Percentiles rank a stretch among this genome's conserved stretches.
These are phyloP conservation scores for Geotrupes spiniger DNA, from an alignment of 2,888 invertebrate genomes.

Conservation along the genomic window DNA sequence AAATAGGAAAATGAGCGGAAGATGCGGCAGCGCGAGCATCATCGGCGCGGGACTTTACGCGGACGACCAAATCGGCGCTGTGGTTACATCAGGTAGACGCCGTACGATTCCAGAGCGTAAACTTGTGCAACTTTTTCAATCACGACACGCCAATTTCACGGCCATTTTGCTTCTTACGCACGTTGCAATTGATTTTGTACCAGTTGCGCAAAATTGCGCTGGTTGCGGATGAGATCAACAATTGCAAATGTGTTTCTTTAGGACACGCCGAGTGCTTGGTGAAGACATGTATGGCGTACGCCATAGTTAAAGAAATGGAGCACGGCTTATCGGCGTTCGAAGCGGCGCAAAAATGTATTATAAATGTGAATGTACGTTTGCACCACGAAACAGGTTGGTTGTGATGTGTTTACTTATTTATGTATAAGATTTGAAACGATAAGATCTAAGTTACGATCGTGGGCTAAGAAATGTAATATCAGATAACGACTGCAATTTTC, in stretches of 20 bases:
- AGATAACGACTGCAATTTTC: no score
- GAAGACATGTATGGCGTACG: constrained; percentile 71
- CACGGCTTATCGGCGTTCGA: constrained; percentile 57
- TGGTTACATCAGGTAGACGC: constrained; percentile 69
- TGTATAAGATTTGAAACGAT: no score
- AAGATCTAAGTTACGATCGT: no score
- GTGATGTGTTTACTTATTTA: no score
- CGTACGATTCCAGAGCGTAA: no score
- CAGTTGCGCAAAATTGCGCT: no score
- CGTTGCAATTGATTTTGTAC: no score
- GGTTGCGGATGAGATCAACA: no score
- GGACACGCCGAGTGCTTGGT: constrained; percentile 79
- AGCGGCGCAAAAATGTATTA: constrained; percentile 63
- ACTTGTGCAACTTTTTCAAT: no score
- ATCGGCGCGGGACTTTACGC: constrained; percentile 75
- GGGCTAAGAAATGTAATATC: no score
- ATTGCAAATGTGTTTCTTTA: not conserved
- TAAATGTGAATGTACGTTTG: constrained; percentile 65
- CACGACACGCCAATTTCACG: no score
- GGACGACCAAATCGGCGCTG: constrained; percentile 70
- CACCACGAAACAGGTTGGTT: constrained; percentile 62
- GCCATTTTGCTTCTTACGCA: no score
- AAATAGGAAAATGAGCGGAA: constrained; percentile 73
- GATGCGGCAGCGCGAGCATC: constrained; percentile 74
- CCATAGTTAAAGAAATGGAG: constrained; percentile 65